Conservation (phyloP, 2,113 vertebrate genomes). For the Crotalus helleri region DNA sequence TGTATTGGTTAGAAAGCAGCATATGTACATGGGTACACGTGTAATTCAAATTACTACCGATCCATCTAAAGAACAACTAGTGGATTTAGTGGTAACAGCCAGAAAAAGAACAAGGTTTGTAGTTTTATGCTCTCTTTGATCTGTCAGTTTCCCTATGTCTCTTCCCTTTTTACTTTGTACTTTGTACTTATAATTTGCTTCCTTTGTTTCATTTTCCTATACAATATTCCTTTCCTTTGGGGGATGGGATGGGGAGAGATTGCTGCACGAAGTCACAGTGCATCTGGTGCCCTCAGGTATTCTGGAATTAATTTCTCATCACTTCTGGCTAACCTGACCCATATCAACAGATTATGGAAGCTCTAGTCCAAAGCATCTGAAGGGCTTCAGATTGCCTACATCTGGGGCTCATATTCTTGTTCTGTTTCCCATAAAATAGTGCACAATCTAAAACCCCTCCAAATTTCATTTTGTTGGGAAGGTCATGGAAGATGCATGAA, state of each 20-base stretch:
- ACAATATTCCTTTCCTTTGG: neutral
- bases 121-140: accelerated
- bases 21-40: neutral
- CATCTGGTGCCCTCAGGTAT: neutral
- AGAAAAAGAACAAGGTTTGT: slow-evolving; percentile 41
- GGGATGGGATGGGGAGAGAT: neutral
- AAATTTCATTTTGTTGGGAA: neutral
- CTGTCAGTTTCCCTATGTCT: neutral
- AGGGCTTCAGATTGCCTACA: neutral
- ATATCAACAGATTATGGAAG: neutral
- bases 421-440: neutral
- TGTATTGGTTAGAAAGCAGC: neutral
- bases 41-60: neutral
- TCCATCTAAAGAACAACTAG: neutral
- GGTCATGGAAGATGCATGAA: neutral
- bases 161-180: neutral
- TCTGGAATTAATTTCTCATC: neutral
- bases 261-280: neutral
- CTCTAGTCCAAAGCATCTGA: neutral
- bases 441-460: neutral
- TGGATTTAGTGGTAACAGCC: neutral
- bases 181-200: neutral
- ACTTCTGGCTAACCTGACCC: neutral
- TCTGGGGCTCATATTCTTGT: neutral
- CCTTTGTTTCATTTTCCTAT: neutral